phyloP scores from a whole-genome alignment of 2,113 vertebrate species.

The Serilophus lunatus region DNA sequence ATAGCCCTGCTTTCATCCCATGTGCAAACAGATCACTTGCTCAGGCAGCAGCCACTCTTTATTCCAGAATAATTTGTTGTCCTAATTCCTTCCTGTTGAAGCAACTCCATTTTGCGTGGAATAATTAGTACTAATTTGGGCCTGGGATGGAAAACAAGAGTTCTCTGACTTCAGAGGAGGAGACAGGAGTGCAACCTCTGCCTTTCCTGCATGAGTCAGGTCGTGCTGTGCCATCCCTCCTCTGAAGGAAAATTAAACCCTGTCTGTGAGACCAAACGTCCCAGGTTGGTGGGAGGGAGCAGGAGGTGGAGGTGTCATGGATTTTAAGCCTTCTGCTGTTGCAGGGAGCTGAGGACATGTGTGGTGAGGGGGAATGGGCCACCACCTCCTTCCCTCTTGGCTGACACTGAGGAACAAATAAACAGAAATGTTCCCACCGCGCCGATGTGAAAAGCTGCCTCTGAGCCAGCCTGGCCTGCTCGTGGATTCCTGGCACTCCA shows the following conservation, averaged over 20 bases:
- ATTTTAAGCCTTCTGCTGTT: not conserved
- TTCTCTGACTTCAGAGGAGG: not conserved
- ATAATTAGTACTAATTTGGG: slow-evolving; percentile 48
- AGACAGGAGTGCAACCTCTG: not conserved
- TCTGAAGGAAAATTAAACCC: not conserved
- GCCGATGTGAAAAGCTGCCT: not conserved
- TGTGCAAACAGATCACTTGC: not conserved
- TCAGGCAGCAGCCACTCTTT: not conserved
- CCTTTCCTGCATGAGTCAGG: not conserved
- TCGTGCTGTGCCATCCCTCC: not conserved
- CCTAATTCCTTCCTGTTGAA: slow-evolving; percentile 52
- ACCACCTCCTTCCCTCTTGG: slow-evolving; percentile 19
- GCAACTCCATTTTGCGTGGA: slow-evolving; percentile 3
- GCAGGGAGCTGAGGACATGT: not conserved
- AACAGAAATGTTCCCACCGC: not conserved
- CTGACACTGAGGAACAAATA: not conserved
- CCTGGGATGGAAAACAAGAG: slow-evolving; percentile 1
- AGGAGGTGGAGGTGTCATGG: not conserved
- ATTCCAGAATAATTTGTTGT: slow-evolving; percentile 36
- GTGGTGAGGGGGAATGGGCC: not conserved
- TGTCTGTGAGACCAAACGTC: not conserved
- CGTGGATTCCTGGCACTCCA: not conserved
- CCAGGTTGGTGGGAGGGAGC: not conserved
- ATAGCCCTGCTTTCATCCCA: not conserved
- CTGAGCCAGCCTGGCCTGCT: not conserved